These are phyloP conservation scores for Brachirus orientalis DNA, from an alignment of 2,113 vertebrate species.

Conservation along the genomic window DNA sequence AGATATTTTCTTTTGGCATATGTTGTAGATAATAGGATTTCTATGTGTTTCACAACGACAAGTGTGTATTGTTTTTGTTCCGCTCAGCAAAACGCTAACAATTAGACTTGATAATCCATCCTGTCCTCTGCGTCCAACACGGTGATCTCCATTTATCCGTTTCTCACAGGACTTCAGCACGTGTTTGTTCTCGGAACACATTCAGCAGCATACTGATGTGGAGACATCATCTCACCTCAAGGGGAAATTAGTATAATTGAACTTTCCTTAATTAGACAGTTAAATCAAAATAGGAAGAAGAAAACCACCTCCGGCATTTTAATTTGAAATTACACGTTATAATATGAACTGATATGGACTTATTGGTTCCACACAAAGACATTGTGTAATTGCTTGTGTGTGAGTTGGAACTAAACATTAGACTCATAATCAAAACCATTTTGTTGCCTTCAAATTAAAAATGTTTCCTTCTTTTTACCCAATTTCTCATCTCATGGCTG, in stretches of 20 bases:
- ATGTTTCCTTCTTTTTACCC: not conserved
- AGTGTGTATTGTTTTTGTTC: too few species aligned
- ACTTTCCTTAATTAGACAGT: constrained; percentile 62
- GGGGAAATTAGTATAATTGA: constrained; percentile 57
- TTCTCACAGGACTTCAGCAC: too few species aligned
- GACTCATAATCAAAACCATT: constrained; percentile 29
- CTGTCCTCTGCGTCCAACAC: too few species aligned
- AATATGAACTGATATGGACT: constrained; percentile 31
- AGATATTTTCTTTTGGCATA: too few species aligned
- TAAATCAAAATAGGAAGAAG: constrained; percentile 35
- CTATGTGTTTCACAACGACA: too few species aligned
- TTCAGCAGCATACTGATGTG: not conserved
- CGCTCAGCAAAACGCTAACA: too few species aligned
- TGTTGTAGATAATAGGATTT: too few species aligned
- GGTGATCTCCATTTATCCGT: too few species aligned
- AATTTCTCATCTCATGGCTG: constrained; percentile 2
- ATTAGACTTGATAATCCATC: too few species aligned
- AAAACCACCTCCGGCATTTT: constrained; percentile 55
- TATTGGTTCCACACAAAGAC: constrained; percentile 24
- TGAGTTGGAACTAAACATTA: constrained; percentile 22
- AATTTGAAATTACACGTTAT: constrained; percentile 28
- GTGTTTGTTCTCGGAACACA: not conserved
- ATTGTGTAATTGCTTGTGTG: constrained; percentile 42
- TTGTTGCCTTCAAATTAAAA: constrained; percentile 23
- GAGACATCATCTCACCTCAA: constrained; percentile 17